phyloP scores from a whole-genome alignment of 2,113 vertebrate species.

The Pluvialis apricaria region DNA sequence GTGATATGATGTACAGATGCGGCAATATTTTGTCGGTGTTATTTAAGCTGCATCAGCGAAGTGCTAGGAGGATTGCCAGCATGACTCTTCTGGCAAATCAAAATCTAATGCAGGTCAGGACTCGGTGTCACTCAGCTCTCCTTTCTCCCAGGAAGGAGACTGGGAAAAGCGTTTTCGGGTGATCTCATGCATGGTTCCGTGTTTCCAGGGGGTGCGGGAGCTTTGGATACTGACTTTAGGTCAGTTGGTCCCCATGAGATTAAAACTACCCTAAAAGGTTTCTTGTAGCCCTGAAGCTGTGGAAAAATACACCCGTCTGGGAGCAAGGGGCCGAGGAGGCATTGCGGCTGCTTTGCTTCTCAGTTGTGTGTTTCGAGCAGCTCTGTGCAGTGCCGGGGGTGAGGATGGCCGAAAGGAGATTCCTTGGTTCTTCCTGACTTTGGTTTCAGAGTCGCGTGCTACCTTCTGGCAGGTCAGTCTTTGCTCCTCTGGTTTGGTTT shows the following conservation, averaged over 20 bases:
- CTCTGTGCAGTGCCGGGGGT: rapidly evolving
- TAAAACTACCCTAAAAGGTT: not conserved
- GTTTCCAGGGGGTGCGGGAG: not conserved
- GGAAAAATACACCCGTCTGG: not conserved
- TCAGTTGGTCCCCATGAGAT: not conserved
- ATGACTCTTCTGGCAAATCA: not conserved
- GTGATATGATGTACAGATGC: not conserved
- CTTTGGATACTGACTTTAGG: not conserved
- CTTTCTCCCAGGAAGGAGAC: not conserved
- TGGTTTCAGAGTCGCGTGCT: not conserved
- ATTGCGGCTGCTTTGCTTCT: not conserved
- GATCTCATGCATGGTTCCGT: rapidly evolving
- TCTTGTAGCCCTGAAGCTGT: not conserved
- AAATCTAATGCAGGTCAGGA: not conserved
- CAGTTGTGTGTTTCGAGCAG: not conserved
- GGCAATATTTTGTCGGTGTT: not conserved
- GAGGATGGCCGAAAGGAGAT: not conserved
- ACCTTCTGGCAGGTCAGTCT: rapidly evolving
- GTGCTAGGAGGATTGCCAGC: not conserved
- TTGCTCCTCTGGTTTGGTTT: not conserved
- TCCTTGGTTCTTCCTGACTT: not conserved
- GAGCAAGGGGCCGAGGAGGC: not conserved
- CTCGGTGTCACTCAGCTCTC: not conserved
- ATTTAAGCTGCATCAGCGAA: not conserved
- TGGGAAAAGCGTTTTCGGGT: not conserved